A percentile compares a stretch with the other conserved stretches of the same genome.
Conservation (phyloP, 53 echinoderm and acorn worm species). For the Echinarachnius parma region DNA sequence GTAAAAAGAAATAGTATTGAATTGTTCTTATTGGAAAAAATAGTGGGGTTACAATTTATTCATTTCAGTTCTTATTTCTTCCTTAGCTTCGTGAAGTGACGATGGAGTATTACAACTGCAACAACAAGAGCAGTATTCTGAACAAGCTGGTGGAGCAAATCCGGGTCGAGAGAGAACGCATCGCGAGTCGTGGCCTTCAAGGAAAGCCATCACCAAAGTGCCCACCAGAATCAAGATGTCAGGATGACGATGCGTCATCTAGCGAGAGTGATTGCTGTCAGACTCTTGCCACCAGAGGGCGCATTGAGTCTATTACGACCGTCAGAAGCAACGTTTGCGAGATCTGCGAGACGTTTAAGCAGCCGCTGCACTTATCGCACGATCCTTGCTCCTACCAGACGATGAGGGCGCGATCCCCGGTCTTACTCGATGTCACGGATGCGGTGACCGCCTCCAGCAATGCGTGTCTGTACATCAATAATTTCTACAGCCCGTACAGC, state of each 20-base stretch:
- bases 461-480: conserved; percentile 64
- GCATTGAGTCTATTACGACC: conserved; percentile 33
- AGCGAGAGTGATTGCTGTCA: conserved; percentile 68
- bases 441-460: conserved; percentile 56
- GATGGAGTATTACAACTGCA: conserved; percentile 81
- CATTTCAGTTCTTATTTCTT: no score
- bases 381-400: conserved; percentile 42
- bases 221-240: not conserved
- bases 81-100: conserved; percentile 80
- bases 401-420: conserved; percentile 13
- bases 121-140: conserved; percentile 12
- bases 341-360: conserved; percentile 70
- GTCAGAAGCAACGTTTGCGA: conserved; percentile 70
- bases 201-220: not conserved
- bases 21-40: no score
- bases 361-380: conserved; percentile 13
- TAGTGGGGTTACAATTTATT: no score
- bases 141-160: not conserved
- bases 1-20: no score
- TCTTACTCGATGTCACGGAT: conserved; percentile 28
- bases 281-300: conserved; percentile 54
- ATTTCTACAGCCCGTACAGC: conserved; percentile 82
- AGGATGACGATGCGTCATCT: not conserved
- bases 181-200: not conserved
- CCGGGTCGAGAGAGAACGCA: not conserved